Percentiles rank a stretch among this genome's conserved stretches.
Conservation (phyloP, 2,888 invertebrate species). For the Oscheius sp. region DNA sequence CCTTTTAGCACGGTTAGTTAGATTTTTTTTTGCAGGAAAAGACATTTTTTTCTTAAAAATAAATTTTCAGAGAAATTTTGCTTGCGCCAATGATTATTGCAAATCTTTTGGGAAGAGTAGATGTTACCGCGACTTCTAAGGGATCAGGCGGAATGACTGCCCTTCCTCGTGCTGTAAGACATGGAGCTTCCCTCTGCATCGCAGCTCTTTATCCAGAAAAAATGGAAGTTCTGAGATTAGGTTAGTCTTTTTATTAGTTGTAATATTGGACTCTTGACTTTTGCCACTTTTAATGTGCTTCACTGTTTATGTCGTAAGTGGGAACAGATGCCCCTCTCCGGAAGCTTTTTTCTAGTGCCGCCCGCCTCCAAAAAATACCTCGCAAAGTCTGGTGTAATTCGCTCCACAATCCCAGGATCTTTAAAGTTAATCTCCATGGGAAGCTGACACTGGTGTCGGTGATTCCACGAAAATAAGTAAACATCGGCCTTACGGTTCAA, state of each 20-base stretch:
- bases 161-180: conserved; percentile 63
- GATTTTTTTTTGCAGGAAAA: neutral
- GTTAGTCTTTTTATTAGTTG: conserved; percentile 32
- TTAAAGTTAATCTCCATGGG: conserved; percentile 1
- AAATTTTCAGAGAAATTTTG: conserved; percentile 59
- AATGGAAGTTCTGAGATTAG: conserved; percentile 55
- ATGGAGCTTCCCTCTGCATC: conserved; percentile 60
- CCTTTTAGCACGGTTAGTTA: conserved; percentile 57
- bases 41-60: neutral
- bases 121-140: conserved; percentile 54
- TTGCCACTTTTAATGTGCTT: neutral
- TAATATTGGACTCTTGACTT: neutral
- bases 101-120: conserved; percentile 59
- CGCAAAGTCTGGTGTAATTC: conserved; percentile 6
- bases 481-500: no score
- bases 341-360: neutral
- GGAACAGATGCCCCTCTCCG: neutral
- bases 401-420: neutral
- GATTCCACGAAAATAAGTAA: no score
- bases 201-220: conserved; percentile 63
- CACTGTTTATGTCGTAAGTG: neutral
- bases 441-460: no score
- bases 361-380: conserved; percentile 9
- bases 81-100: conserved; percentile 64
- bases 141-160: conserved; percentile 55